Base-by-base conservation (phyloP, 2,888 invertebrate genomes). In the Agapostemon virescens region DNA sequence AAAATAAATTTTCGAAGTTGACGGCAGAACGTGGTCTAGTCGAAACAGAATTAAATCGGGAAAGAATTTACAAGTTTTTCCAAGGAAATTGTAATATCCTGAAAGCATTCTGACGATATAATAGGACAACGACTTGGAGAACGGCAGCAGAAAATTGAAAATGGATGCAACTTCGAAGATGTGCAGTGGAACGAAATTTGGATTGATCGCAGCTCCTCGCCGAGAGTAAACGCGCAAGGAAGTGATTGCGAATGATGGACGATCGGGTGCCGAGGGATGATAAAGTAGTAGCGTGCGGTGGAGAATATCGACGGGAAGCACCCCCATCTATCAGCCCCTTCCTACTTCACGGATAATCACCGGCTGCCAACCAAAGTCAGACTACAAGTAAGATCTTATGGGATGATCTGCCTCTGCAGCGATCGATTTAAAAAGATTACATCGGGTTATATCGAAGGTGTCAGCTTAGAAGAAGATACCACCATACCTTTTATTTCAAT, bases 221-320 rank as follows among this genome's bases (percentile, higher is more conserved):
- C 81, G 87, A 88, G 87, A 86, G 85, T 85, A 87, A 88, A 88
- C 87, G 88, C 88, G 87, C 88, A 85, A 89, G 89, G 88, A 91
- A 91, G 90, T 89, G 91, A 91, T 91, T 90, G 90, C 84, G 89
- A 87, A 91, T 90, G 91, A 91, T 90, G 89, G 86, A 91, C 90
- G 91, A 90, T 85, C 88, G 85, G 73, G 84, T 87, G 86, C 86
- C 83, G 86, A 83, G 79, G 84, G 88, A 90, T 90, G 90, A 91
- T 91, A 89, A 90, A 91, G 90, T 89, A 87, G 88, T 87, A 85
- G 86, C 85, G 87, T 87, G 89, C 88, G 90, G 87, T 83, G 82
- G 86, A 89, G 89, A 85, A 90, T 89, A 90, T 90, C 89, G 88
- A 90, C 88, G 87, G 86, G 86, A 87, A 85, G 86, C 87, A 86